Evolutionary conservation across 2,888 invertebrate species (phyloP).

Genomic region (Rhorus exstirpatorius): DNA sequence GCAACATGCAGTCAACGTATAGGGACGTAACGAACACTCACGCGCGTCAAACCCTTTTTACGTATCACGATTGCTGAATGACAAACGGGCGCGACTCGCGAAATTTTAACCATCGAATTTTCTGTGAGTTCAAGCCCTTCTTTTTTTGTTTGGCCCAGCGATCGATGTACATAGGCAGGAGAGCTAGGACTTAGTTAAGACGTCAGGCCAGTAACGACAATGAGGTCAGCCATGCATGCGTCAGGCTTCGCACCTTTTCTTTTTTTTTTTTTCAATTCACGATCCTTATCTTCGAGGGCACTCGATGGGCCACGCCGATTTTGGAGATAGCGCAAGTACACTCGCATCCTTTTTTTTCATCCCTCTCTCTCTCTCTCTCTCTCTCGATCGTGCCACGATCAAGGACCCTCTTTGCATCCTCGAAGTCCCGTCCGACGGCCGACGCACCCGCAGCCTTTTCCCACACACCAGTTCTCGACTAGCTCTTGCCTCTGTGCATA

Average conservation of each 20-base stretch:
- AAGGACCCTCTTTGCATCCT: slow-evolving; percentile 79
- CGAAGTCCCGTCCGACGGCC: slow-evolving; percentile 75
- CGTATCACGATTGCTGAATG: slow-evolving; percentile 7
- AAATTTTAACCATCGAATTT: background rate
- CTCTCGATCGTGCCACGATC: slow-evolving; percentile 69
- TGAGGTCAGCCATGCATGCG: slow-evolving; percentile 84
- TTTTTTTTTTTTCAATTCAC: slow-evolving; percentile 77
- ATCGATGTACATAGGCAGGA: background rate
- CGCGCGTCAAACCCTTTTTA: slow-evolving; percentile 68
- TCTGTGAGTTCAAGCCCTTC: slow-evolving; percentile 41
- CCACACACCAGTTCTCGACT: slow-evolving; percentile 35
- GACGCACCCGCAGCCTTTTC: slow-evolving; percentile 68
- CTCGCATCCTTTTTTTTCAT: slow-evolving; percentile 49
- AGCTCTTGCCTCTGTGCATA: slow-evolving; percentile 5
- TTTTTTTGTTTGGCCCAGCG: background rate
- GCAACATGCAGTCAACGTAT: slow-evolving; percentile 59
- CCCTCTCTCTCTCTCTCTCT: background rate
- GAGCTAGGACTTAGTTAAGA: slow-evolving; percentile 83
- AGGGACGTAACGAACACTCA: slow-evolving; percentile 49
- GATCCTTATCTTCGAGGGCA: slow-evolving; percentile 85
- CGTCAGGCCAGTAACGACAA: slow-evolving; percentile 83
- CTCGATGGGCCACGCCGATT: slow-evolving; percentile 84
- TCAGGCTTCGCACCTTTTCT: slow-evolving; percentile 84
- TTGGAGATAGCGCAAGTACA: slow-evolving; percentile 81
- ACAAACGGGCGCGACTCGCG: background rate